Evolutionary conservation across 2,888 invertebrate genomes (phyloP).

Genomic region (Nemoura dubitans): DNA sequence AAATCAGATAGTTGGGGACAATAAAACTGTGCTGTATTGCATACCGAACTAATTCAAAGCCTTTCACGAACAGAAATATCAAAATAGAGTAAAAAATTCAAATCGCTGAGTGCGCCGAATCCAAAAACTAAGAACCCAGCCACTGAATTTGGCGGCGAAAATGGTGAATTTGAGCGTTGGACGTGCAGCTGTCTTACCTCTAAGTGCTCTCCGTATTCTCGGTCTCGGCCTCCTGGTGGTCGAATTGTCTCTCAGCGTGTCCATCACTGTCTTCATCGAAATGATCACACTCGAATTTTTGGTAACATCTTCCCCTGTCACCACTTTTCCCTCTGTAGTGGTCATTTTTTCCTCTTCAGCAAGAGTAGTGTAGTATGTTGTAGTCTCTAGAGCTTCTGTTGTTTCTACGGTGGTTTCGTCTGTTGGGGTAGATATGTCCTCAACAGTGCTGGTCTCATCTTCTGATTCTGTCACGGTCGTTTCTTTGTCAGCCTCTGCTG

Average conservation of each 20-base stretch:
- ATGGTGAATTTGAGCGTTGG: no score
- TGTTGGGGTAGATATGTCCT: constrained; percentile 26
- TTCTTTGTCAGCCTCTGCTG: constrained; percentile 39
- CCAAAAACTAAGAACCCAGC: no score
- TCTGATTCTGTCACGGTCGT: constrained; percentile 46
- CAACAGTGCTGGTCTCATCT: constrained; percentile 28
- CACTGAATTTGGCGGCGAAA: no score
- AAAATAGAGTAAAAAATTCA: no score
- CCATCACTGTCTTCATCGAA: not conserved
- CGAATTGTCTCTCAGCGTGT: not conserved
- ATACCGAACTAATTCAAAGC: no score
- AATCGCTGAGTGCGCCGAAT: no score
- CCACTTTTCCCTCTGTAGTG: not conserved
- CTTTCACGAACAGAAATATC: no score
- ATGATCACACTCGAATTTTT: not conserved
- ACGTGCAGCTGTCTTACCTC: constrained; percentile 30
- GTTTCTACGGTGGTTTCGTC: not conserved
- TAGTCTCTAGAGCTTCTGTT: constrained; percentile 32
- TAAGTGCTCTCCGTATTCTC: constrained; percentile 1
- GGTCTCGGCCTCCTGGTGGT: not conserved
- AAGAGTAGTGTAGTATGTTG: constrained; percentile 35
- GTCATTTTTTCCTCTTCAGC: not conserved
- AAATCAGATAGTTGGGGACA: no score
- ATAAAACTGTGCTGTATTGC: no score
- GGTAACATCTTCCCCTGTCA: constrained; percentile 26